Evolutionary conservation across 1,140 invertebrate genomes (phyloP).

Genomic region (Ctenoplectra terminalis): DNA sequence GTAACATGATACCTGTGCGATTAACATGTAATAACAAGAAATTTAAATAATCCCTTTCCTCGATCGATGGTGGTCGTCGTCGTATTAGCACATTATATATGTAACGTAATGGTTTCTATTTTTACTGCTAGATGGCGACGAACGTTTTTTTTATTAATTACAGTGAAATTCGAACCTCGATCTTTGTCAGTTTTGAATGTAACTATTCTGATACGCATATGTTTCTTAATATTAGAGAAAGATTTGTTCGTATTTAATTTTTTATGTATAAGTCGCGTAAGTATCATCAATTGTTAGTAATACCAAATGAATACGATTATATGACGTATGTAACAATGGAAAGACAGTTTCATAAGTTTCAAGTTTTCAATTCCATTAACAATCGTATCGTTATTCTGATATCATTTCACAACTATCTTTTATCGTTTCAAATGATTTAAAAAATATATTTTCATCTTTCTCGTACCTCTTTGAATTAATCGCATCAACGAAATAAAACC

Average conservation of each 20-base stretch:
- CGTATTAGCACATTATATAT: not conserved
- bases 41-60: not conserved
- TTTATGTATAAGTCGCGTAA: not conserved
- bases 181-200: not conserved
- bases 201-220: not conserved
- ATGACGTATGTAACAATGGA: too few relatives aligned
- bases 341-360: not conserved
- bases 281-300: not conserved
- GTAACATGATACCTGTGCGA: too few relatives aligned
- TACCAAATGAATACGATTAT: not conserved
- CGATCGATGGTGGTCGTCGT: not conserved
- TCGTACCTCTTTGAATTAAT: too few relatives aligned
- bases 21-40: too few relatives aligned
- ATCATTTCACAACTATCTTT: not conserved
- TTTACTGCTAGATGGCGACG: not conserved
- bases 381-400: not conserved
- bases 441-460: too few relatives aligned
- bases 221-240: not conserved
- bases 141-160: not conserved
- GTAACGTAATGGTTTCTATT: not conserved
- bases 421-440: not conserved
- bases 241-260: not conserved
- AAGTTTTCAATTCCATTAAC: not conserved
- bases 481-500: too few relatives aligned
- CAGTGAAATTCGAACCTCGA: not conserved